A percentile compares a stretch with the other conserved stretches of the same genome.
Conservation (phyloP, 2,888 invertebrate species). For the Erebia aethiops region DNA sequence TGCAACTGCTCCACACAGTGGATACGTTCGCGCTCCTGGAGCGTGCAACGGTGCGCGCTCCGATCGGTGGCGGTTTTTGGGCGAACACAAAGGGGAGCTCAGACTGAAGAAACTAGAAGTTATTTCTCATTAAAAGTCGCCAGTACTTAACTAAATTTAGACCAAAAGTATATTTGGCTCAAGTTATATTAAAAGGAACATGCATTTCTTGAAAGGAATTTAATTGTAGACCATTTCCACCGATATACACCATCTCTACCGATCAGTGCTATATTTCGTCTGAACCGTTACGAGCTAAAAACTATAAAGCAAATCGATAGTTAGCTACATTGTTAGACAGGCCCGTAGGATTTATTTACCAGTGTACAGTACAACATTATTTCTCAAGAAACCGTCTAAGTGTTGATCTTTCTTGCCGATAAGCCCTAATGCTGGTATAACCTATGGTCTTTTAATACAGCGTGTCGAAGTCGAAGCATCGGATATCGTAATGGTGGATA, state of each 20-base stretch:
- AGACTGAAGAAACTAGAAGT: no score
- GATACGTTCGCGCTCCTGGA: no score
- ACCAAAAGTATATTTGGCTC: no score
- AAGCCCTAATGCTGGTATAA: slow-evolving; percentile 46
- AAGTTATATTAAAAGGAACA: background rate
- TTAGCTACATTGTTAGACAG: slow-evolving; percentile 32
- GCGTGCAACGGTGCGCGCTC: no score
- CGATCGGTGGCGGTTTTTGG: no score
- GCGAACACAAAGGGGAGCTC: no score
- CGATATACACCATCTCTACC: slow-evolving; percentile 5
- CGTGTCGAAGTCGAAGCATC: slow-evolving; percentile 43
- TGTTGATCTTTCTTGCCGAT: slow-evolving; percentile 41
- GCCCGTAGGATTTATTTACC: slow-evolving; percentile 40
- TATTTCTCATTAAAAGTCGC: no score
- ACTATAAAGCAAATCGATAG: slow-evolving; percentile 34
- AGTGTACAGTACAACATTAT: slow-evolving; percentile 45
- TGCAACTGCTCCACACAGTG: no score
- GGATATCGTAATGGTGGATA: slow-evolving; percentile 37
- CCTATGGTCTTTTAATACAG: slow-evolving; percentile 46
- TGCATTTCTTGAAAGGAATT: background rate
- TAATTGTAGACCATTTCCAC: background rate
- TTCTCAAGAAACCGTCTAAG: slow-evolving; percentile 44
- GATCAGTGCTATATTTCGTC: slow-evolving; percentile 5
- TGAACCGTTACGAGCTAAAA: slow-evolving; percentile 25
- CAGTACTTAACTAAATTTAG: no score